Evolutionary conservation across 2,888 invertebrate genomes (phyloP).

Genomic region (Chrysolina oricalcia): DNA sequence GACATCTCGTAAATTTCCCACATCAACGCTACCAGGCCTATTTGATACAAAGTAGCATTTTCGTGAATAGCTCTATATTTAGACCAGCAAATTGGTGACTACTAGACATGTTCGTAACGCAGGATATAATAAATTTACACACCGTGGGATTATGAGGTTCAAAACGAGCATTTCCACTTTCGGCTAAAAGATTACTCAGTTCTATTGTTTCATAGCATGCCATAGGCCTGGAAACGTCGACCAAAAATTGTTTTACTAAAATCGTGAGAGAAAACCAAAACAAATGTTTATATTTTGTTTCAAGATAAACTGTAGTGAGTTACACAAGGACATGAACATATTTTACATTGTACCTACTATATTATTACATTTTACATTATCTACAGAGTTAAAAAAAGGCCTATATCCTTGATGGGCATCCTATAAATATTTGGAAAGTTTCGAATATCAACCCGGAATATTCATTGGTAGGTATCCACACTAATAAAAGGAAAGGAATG

Average conservation of each 20-base stretch:
- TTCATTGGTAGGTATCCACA: no score
- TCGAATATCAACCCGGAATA: no score
- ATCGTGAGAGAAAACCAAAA: neutral
- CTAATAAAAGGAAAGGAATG: no score
- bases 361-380: no score
- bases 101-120: slow-evolving; percentile 37
- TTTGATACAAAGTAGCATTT: slow-evolving; percentile 26
- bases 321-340: no score
- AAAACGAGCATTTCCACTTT: slow-evolving; percentile 26
- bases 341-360: no score
- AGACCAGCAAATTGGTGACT: slow-evolving; percentile 43
- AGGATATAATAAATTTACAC: slow-evolving; percentile 48
- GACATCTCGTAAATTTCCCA: slow-evolving; percentile 13
- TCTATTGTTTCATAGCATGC: neutral
- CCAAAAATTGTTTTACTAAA: neutral
- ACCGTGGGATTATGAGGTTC: slow-evolving; percentile 42
- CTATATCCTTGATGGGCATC: no score
- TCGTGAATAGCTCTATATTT: slow-evolving; percentile 39
- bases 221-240: neutral
- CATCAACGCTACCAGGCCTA: slow-evolving; percentile 10
- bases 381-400: no score
- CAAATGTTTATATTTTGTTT: no score
- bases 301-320: no score
- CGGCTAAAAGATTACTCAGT: neutral
- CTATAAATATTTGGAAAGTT: no score